These are phyloP conservation scores for Pachypeltis micranthus DNA, from an alignment of 1,140 invertebrate genomes.

Conservation along the genomic window DNA sequence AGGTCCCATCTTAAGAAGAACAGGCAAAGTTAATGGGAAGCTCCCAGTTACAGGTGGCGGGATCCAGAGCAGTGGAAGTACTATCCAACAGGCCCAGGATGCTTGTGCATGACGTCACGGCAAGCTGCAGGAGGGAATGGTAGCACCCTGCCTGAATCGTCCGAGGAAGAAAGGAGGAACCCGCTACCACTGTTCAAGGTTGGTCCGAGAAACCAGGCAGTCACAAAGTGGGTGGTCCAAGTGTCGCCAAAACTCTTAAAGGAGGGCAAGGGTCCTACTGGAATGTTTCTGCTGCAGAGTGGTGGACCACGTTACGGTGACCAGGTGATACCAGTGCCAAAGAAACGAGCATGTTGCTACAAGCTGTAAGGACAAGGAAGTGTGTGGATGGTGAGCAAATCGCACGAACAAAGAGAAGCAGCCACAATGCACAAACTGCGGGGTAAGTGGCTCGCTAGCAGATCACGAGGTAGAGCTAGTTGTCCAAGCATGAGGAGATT, in stretches of 20 bases:
- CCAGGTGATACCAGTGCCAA: not conserved
- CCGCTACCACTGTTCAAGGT: not conserved
- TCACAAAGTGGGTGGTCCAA: not conserved
- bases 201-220: not conserved
- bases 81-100: not conserved
- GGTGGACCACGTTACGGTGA: not conserved
- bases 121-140: not conserved
- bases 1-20: not conserved
- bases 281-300: not conserved
- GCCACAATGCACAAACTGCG: not conserved
- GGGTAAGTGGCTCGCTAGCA: not conserved
- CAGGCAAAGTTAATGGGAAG: not conserved
- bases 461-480: not conserved
- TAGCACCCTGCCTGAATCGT: not conserved
- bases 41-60: not conserved
- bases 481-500: not conserved
- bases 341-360: not conserved
- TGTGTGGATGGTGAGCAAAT: not conserved
- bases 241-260: not conserved
- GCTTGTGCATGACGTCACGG: not conserved
- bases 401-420: not conserved
- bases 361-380: not conserved
- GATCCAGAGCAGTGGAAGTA: not conserved
- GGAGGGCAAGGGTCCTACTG: too few species aligned
- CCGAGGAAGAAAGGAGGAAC: not conserved